Evolutionary conservation across 2,888 invertebrate species (phyloP).

Genomic region (Bibio marci): DNA sequence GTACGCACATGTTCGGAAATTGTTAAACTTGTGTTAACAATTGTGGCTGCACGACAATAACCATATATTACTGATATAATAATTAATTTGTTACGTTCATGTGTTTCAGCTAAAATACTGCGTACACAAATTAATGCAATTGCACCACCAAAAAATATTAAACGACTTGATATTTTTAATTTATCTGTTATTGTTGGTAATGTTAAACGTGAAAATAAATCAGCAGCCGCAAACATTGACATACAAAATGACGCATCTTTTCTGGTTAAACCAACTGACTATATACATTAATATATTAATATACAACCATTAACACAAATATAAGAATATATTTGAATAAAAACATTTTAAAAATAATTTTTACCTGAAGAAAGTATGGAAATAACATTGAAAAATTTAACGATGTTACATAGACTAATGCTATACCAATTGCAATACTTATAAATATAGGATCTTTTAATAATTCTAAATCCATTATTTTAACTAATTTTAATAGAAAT

Average conservation of each 20-base stretch:
- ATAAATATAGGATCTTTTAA: conserved; percentile 43
- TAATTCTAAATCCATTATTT: conserved; percentile 43
- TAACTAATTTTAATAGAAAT: too few relatives aligned
- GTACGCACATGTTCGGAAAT: conserved; percentile 45
- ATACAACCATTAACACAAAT: neutral
- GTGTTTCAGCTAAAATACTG: conserved; percentile 46
- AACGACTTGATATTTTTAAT: conserved; percentile 39
- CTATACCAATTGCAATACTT: conserved; percentile 48
- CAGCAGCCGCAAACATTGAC: conserved; percentile 50
- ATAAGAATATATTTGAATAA: conserved; percentile 1
- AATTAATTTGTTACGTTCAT: conserved; percentile 33
- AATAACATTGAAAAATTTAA: conserved; percentile 53
- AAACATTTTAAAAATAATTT: conserved; percentile 1
- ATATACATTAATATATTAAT: conserved; percentile 11
- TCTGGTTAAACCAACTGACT: conserved; percentile 25
- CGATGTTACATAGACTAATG: conserved; percentile 46
- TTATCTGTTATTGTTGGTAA: conserved; percentile 45
- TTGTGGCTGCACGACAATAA: conserved; percentile 52
- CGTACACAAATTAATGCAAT: conserved; percentile 37
- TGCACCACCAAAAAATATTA: conserved; percentile 43
- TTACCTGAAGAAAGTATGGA: conserved; percentile 46
- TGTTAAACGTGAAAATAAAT: conserved; percentile 45
- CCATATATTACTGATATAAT: conserved; percentile 42
- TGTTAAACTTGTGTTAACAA: conserved; percentile 53
- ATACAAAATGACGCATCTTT: conserved; percentile 46